These are phyloP conservation scores for Drosophila sp. DNA, from an alignment of 1,140 invertebrate species.

Conservation along the genomic window DNA sequence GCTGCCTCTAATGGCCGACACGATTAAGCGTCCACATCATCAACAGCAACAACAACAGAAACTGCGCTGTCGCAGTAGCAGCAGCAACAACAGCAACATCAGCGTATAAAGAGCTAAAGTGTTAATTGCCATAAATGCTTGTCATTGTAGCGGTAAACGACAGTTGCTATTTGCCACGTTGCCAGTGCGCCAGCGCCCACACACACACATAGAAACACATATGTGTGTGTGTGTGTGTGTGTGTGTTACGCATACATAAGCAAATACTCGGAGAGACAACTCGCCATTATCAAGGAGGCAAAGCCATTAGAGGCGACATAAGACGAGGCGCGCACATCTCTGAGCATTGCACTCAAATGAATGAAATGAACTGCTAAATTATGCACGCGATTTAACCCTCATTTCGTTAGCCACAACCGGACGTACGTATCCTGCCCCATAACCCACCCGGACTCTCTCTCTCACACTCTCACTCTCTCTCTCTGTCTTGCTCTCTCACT, in stretches of 20 bases:
- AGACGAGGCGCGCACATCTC: slow-evolving; percentile 49
- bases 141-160: slow-evolving; percentile 83
- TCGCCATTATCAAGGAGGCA: slow-evolving; percentile 34
- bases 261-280: slow-evolving; percentile 23
- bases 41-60: slow-evolving; percentile 24
- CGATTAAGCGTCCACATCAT: slow-evolving; percentile 69
- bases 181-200: slow-evolving; percentile 65
- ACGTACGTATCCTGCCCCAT: slow-evolving; percentile 26
- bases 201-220: slow-evolving; percentile 18
- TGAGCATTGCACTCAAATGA: slow-evolving; percentile 79
- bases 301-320: slow-evolving; percentile 39
- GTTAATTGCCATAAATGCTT: slow-evolving; percentile 84
- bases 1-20: slow-evolving; percentile 71
- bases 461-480: not conserved
- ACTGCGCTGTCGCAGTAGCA: not conserved
- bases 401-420: slow-evolving; percentile 64
- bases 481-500: slow-evolving; percentile 23
- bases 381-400: slow-evolving; percentile 82
- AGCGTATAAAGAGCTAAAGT: slow-evolving; percentile 83
- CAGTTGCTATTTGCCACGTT: slow-evolving; percentile 77
- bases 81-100: slow-evolving; percentile 40
- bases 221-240: too few species aligned
- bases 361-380: slow-evolving; percentile 82
- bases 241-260: slow-evolving; percentile 13
- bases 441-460: not conserved